These are phyloP conservation scores for Pteronotus mesoamericanus DNA, from an alignment of 2,797 vertebrate genomes.

Conservation along the genomic window DNA sequence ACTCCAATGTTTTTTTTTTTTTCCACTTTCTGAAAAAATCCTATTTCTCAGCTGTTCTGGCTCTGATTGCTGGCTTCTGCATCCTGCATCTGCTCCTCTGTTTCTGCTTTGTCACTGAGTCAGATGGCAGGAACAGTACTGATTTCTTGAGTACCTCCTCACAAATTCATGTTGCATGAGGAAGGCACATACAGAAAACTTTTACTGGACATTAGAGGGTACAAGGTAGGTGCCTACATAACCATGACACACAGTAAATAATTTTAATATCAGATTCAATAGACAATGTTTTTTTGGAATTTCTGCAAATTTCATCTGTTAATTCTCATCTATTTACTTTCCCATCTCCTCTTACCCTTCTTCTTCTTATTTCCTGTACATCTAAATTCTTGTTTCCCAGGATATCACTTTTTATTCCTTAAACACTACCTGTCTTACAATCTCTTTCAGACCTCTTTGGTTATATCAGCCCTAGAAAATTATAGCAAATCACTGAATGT, in stretches of 20 bases:
- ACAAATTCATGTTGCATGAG: background rate
- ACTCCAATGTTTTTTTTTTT: background rate
- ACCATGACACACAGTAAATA: background rate
- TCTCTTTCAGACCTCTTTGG: background rate
- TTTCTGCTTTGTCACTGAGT: slow-evolving; percentile 27
- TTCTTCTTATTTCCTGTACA: background rate
- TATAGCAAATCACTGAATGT: background rate
- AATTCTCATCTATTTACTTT: background rate
- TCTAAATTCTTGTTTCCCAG: background rate
- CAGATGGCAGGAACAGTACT: background rate
- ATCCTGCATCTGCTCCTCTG: slow-evolving; percentile 15
- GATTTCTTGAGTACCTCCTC: background rate
- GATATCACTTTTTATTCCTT: background rate
- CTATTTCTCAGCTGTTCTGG: background rate
- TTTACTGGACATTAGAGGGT: background rate
- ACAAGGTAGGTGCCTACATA: background rate
- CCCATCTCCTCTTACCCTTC: background rate
- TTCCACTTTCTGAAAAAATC: background rate
- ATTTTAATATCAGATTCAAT: background rate
- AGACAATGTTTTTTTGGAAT: background rate
- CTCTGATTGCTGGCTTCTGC: slow-evolving; percentile 9
- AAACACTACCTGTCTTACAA: background rate
- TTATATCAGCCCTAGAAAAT: background rate
- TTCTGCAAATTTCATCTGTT: background rate
- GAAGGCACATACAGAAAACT: no score